Evolutionary conservation across 1,140 invertebrate species (phyloP).

Genomic region (Triops cancriformis): DNA sequence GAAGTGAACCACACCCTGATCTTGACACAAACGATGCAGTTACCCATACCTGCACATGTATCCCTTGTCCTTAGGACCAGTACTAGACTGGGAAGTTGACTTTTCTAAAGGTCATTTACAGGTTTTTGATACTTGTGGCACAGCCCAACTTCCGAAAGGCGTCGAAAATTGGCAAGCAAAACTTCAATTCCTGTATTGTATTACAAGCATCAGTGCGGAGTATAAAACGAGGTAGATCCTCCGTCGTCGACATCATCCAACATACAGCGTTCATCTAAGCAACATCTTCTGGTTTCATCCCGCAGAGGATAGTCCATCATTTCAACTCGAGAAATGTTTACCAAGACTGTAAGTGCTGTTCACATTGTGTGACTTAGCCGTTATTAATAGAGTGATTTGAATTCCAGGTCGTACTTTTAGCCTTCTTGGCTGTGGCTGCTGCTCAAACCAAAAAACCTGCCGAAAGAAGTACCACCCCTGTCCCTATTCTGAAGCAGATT

Average conservation of each 20-base stretch:
- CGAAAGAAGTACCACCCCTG: conserved; percentile 37
- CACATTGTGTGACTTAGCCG: background rate
- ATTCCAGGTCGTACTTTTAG: conserved; percentile 23
- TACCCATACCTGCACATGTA: background rate
- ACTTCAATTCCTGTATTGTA: background rate
- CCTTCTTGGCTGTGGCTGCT: conserved; percentile 10
- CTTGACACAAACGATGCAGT: background rate
- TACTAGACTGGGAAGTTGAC: background rate
- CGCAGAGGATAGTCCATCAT: background rate
- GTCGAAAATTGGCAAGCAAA: background rate
- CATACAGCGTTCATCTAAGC: background rate
- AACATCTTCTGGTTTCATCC: background rate
- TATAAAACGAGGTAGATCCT: background rate
- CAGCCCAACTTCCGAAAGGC: background rate
- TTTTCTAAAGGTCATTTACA: background rate
- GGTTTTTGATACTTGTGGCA: background rate
- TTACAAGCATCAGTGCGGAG: background rate
- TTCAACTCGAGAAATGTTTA: background rate
- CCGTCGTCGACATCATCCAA: conserved; percentile 14
- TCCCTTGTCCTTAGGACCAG: too few species aligned
- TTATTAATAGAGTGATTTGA: background rate
- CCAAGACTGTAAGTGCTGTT: background rate
- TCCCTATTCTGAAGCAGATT: conserved; percentile 62
- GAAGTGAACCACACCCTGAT: background rate
- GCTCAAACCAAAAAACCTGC: background rate